Base-by-base conservation (phyloP, 2,113 vertebrate species). In the Coturnix japonica region DNA sequence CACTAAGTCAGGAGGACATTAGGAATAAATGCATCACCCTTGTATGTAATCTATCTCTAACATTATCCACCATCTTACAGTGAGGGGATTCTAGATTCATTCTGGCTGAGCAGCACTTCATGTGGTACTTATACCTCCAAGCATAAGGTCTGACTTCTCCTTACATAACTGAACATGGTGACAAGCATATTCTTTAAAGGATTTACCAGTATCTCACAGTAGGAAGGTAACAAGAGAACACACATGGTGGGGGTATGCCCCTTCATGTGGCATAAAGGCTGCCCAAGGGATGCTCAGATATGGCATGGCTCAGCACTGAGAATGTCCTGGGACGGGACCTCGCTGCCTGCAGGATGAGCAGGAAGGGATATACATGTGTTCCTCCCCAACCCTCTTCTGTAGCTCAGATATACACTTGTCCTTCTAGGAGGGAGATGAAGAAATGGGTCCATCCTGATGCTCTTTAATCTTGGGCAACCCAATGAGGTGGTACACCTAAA, bases 21-120 rank as follows among this genome's bases (percentile, higher is more conserved):
- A 66, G 17, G 15, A 80, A 13, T 21, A 47, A 7, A 5, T 8
- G 15, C 35, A 26, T 54, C 60, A 13, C 56, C 33, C 11, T 49
- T 1, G 0, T 12, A 6, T 4, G 6, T 13, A n/a, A 26, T 15
- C 22, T 7, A 14, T 3, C 31, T 44, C 61, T 28, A 49, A 47
- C 6, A 31, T 3, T 7, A 23, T 14, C 57, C 30, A 1, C 5
- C 12, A n/a, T n/a, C 26, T 47, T 51, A 6, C 2, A 2, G 33
- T 28, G 19, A 57, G 6, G 7, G 61, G 10, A 44, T 73, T 70
- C 65, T 8, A n/a, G 33, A 16, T 37, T 31, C 53, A 7, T 33
- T 17, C 47, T 35, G 14, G 20, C n/a, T 39, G 53, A 81, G 61
- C 14, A 85, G 53, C 66, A 67, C 28, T 63, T 67, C 30, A 26